phyloP scores from a whole-genome alignment of 2,113 vertebrate species.

The Chaetodon auriga region DNA sequence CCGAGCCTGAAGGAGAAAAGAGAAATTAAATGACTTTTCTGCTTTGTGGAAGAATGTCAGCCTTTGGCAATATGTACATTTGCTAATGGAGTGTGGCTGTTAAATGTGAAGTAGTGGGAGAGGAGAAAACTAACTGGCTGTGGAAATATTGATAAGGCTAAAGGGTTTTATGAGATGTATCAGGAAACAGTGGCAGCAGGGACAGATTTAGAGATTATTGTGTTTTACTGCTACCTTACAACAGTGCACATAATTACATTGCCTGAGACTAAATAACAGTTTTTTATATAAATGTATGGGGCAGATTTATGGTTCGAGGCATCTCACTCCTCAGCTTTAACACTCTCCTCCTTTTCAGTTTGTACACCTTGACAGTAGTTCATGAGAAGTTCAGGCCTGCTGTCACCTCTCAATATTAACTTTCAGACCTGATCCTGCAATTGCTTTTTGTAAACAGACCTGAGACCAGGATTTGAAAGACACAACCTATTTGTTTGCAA shows the following conservation, averaged over 20 bases:
- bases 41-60: constrained; percentile 68
- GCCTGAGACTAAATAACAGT: constrained; percentile 14
- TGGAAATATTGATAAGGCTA: constrained; percentile 74
- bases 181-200: constrained; percentile 18
- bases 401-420: not conserved
- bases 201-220: constrained; percentile 55
- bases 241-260: constrained; percentile 36
- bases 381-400: not conserved
- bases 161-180: constrained; percentile 57
- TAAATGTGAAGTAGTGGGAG: constrained; percentile 70
- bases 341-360: constrained; percentile 4
- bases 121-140: constrained; percentile 72
- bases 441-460: not conserved
- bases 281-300: not conserved
- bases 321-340: not conserved
- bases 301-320: not conserved
- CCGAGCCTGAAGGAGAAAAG: constrained; percentile 67
- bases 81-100: constrained; percentile 78
- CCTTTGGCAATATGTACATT: constrained; percentile 77
- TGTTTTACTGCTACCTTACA: constrained; percentile 40
- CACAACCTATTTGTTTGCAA: not conserved
- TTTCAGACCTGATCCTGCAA: not conserved
- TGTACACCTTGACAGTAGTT: not conserved
- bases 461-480: not conserved
- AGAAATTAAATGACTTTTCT: constrained; percentile 74